A percentile compares a stretch with the other conserved stretches of the same genome.
Conservation (phyloP, 2,113 vertebrate species). For the Campylorhamphus procurvoides region DNA sequence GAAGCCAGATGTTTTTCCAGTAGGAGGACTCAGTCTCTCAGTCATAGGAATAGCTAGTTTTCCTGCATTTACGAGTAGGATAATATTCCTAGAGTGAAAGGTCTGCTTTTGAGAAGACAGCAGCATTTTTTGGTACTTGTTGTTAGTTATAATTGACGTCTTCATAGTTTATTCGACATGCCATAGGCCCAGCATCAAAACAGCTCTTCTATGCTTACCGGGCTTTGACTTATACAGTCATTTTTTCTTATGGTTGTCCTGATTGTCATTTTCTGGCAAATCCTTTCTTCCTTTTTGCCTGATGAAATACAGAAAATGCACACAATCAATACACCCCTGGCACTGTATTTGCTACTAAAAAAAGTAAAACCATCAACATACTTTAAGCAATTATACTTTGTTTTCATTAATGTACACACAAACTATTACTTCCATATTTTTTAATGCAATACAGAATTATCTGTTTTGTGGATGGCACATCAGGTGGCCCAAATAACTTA, state of each 20-base stretch:
- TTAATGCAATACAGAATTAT: background rate
- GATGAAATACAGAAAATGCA: conserved; percentile 62
- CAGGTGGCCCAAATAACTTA: background rate
- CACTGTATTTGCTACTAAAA: background rate
- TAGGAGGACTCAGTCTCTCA: background rate
- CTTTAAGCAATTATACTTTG: background rate
- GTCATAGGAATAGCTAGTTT: background rate
- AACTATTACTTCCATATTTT: background rate
- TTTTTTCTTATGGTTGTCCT: conserved; percentile 93
- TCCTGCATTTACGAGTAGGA: background rate
- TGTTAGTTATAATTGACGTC: background rate
- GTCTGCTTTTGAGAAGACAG: background rate
- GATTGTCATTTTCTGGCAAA: conserved; percentile 93
- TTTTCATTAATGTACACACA: background rate
- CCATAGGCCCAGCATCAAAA: background rate
- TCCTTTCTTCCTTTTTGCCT: conserved; percentile 95
- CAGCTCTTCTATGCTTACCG: conserved; percentile 80
- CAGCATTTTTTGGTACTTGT: background rate
- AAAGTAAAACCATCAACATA: background rate
- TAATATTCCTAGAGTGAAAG: background rate
- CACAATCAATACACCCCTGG: background rate
- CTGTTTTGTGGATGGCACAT: background rate
- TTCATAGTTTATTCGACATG: background rate
- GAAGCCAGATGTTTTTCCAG: conserved; percentile 5
- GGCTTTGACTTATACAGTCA: conserved; percentile 91